Evolutionary conservation across 2,113 vertebrate species (phyloP), one percentile per base, ranked within the genome.

Genomic region (Oryzias javanicus): DNA sequence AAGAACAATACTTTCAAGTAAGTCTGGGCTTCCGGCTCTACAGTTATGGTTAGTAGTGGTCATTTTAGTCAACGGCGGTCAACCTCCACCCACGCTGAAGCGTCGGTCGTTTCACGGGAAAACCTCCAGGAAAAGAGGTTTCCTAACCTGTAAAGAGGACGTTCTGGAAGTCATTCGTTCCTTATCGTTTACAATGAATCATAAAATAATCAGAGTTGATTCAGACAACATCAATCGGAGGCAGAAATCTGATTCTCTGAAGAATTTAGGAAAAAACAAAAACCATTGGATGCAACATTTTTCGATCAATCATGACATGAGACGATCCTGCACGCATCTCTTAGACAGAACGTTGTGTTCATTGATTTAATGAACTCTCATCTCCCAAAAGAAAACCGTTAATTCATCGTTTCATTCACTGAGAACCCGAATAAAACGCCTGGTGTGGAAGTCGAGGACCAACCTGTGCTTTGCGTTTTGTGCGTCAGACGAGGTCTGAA

Each of bases 1-100:
- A 90, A 86, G 85, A 88, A 61, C 79, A 84, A 82, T 67, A 78
- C 79, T 78, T 91, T 91, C 84, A 91, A 88, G 87, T 91, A 89
- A 85, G 72, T 88, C 76, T 85, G 83, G 68, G 79, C 80, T 70
- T 83, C 76, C 80, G 87, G 76, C 70, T 62, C 83, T 89, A 89
- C 82, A 69, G 51, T 74, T 79, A 81, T 85, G 68, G 79, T 87
- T 85, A 88, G 81, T 85, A 84, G 82, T 84, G 82, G 88, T 86
- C 83, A 84, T 67, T 57, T 76, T 72, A 70, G 71, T 86, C 62
- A 56, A 83, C 72, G 57, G 66, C 70, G 60, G 69, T 79, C 79
- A 67, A 55, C 67, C 66, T 57, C 57, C 42, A 74, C 40, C 13
- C 49, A 59, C 71, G 44, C n/a, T 19, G 44, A 69, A 74, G 74